Percentiles rank a stretch among this genome's conserved stretches.
These are phyloP conservation scores for Hippoglossus stenolepis DNA, from an alignment of 2,113 vertebrate species.

Conservation along the genomic window DNA sequence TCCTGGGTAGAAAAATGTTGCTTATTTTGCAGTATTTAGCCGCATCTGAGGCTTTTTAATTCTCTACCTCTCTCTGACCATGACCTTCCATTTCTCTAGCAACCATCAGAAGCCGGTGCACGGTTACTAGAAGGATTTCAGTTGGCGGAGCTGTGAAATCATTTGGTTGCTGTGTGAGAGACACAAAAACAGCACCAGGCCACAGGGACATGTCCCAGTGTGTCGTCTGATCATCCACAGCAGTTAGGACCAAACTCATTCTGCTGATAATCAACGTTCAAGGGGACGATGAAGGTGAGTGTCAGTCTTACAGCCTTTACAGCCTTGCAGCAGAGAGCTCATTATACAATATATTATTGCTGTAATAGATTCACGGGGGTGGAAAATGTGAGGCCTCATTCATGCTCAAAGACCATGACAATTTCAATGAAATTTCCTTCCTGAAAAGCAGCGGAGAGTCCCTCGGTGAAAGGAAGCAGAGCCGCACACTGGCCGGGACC, in stretches of 20 bases:
- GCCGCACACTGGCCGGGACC: neutral
- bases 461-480: neutral
- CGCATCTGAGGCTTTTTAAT: no score
- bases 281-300: neutral
- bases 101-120: no score
- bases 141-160: no score
- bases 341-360: constrained; percentile 14
- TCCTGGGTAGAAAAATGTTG: no score
- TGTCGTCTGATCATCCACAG: neutral
- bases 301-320: neutral
- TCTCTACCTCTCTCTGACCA: no score
- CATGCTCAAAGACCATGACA: constrained; percentile 24
- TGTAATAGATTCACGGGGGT: constrained; percentile 15
- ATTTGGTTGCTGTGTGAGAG: no score
- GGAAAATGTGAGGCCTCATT: constrained; percentile 29
- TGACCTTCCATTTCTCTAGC: no score
- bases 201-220: no score
- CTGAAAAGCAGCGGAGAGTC: neutral
- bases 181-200: no score
- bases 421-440: constrained; percentile 10
- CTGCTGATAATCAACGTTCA: neutral
- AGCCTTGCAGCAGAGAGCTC: constrained; percentile 5
- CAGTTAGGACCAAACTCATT: neutral
- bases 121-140: no score
- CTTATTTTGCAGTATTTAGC: no score